Base-by-base conservation (phyloP, 2,113 vertebrate species). In the Ia io region DNA sequence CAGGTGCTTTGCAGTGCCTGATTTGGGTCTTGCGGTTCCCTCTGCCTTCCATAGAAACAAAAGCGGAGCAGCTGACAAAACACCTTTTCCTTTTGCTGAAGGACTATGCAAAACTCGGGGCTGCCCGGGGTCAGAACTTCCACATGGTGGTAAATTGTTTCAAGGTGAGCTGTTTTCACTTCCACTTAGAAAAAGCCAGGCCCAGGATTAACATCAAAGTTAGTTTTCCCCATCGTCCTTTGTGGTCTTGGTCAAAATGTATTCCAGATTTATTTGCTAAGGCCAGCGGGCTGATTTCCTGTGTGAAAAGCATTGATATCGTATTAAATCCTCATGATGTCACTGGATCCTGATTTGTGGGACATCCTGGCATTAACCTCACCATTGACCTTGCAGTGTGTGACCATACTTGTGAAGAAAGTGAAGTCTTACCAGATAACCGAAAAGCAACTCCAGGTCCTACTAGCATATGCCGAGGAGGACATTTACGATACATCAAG, bases 401-500 rank as follows among this genome's bases (percentile, higher is more conserved):
- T 99, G 76, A 99, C 99, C 6, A 98, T 99, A 49, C 97, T 99
- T 23, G 99, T 99, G 93, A 99, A 99, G 98, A 99, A 98, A 3
- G 37, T 98, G 53, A 99, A 98, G 87, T 98, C 98, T 85, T 98
- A 98, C 93, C 96, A 86, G 12, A 98, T 99, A 94, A 99, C 99
- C 3, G 98, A 99, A 94, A 99, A 98, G 1, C 99, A 99, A 79
- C 98, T 99, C 61, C 99, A 99, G 25, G 99, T 99, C 91, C 98
- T 99, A 83, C 98, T 99, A 89, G 99, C 99, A 65, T 99, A 99
- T 56, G 99, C 99, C 0, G 99, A 99, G 97, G 99, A 99, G 96
- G 99, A 99, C 97, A 99, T 99, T 93, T 99, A 99, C 18, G 99
- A 99, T 79, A 98, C 98, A 35, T 99, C 99, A 2, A 98, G 99